Conservation (phyloP, 2,797 vertebrate genomes). For the Neosilurus mollespiculum region DNA sequence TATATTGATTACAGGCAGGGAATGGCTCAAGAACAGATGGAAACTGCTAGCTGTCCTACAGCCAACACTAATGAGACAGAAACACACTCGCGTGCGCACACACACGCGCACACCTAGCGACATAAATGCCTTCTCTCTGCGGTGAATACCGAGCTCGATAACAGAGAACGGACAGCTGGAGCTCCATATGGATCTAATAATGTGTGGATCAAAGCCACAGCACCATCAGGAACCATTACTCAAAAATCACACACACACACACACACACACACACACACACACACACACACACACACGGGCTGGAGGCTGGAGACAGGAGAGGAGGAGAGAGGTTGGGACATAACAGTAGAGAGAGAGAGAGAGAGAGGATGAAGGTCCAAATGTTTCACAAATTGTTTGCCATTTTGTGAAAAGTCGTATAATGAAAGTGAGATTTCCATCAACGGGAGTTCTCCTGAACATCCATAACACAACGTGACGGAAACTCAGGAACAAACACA, state of each 20-base stretch:
- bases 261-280: too few species aligned
- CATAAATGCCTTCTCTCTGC: constrained; percentile 11
- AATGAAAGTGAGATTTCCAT: not conserved
- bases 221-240: constrained; percentile 32
- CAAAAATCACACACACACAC: constrained; percentile 37
- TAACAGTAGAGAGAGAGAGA: not conserved
- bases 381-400: not conserved
- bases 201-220: constrained; percentile 41
- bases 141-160: constrained; percentile 26
- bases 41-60: constrained; percentile 35
- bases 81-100: constrained; percentile 20
- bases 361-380: constrained; percentile 2
- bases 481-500: not conserved
- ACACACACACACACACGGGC: constrained; percentile 26
- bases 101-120: constrained; percentile 20
- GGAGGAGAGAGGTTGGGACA: constrained; percentile 22
- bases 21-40: constrained; percentile 35
- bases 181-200: constrained; percentile 44
- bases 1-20: constrained; percentile 45
- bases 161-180: constrained; percentile 28
- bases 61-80: constrained; percentile 33
- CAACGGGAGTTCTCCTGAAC: not conserved
- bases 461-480: not conserved
- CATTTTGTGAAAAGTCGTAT: constrained; percentile 1
- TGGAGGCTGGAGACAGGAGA: not conserved